These are phyloP conservation scores for Muscina levida DNA, from an alignment of 2,888 invertebrate species.

Conservation along the genomic window DNA sequence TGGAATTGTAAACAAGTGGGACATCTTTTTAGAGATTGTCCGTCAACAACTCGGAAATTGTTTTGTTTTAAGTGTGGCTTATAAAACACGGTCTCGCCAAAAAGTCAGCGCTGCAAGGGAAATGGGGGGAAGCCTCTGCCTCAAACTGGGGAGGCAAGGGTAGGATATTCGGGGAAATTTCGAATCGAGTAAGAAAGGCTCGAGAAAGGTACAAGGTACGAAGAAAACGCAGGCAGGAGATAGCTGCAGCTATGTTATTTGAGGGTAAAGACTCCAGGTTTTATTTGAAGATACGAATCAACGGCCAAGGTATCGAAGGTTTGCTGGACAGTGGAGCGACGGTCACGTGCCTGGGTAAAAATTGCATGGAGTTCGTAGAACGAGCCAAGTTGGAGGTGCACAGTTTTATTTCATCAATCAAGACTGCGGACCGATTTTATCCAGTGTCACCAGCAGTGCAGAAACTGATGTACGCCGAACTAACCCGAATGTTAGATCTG, in stretches of 20 bases:
- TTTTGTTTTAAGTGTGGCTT: conserved; percentile 42
- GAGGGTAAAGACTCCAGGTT: too few species aligned
- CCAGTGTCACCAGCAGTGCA: not conserved
- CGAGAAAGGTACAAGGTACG: not conserved
- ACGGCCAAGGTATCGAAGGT: too few species aligned
- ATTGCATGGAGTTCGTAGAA: too few species aligned
- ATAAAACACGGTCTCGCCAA: too few species aligned
- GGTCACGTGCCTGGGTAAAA: too few species aligned
- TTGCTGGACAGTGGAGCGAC: too few species aligned
- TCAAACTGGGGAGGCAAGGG: conserved; percentile 26
- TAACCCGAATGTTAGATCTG: conserved; percentile 50
- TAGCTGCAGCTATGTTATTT: conserved; percentile 15
- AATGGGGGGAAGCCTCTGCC: not conserved
- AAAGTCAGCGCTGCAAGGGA: too few species aligned
- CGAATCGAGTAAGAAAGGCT: conserved; percentile 25
- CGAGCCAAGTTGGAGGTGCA: too few species aligned
- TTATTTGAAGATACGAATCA: too few species aligned
- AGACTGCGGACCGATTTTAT: too few species aligned
- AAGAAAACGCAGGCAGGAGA: conserved; percentile 10
- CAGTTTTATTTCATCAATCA: too few species aligned
- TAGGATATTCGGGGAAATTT: conserved; percentile 13
- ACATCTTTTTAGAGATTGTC: conserved; percentile 26
- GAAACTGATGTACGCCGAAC: too few species aligned
- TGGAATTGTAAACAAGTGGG: conserved; percentile 35
- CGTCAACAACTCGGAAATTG: not conserved